Evolutionary conservation across 2,113 vertebrate species (phyloP), one percentile per base, ranked within the genome.

Genomic region (Gorsachius goisagi): DNA sequence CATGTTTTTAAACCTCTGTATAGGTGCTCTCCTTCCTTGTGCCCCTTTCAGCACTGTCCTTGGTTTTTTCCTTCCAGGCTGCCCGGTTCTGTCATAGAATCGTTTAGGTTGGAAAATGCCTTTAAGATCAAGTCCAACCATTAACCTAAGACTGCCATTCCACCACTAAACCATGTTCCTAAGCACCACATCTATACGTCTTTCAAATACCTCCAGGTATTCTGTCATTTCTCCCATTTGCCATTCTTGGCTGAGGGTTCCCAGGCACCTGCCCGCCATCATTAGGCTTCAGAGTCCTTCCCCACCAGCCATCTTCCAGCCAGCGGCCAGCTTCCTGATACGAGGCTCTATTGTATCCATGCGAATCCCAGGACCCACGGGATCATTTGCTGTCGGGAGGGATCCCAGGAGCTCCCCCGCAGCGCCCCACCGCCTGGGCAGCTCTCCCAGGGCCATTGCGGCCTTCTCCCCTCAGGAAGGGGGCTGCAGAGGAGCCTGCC

Each of bases 291-390:
- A 15, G 60, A 18, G 55, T 28, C 56, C n/a, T 15, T 75, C 30
- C 37, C 49, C 62, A 23, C 53, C 6, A 2, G 30, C 30, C 45
- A 59, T 15, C 83, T 50, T 27, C n/a, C 41, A 9, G 2, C 30
- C 39, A 5, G 41, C 3, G 0, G 22, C 41, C 4, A 12, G 19
- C 47, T 47, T 21, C 59, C 16, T 4, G 17, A 14, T 4, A 6
- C 2, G 0, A 37, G 23, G 9, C 27, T 49, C 55, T 45, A 15
- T 41, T 35, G 2, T 5, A 11, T 8, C 67, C 62, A 3, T 1
- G 21, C 18, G 17, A 28, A 28, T 9, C 52, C 8, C 67, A 26
- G 9, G 17, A 24, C 23, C 45, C 53, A 12, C 2, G 4, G 33
- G 28, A 47, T 17, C 15, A 26, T 2, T 1, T 6, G 24, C 27